phyloP scores from a whole-genome alignment of 2,797 vertebrate species.

The Crenuchus spilurus region DNA sequence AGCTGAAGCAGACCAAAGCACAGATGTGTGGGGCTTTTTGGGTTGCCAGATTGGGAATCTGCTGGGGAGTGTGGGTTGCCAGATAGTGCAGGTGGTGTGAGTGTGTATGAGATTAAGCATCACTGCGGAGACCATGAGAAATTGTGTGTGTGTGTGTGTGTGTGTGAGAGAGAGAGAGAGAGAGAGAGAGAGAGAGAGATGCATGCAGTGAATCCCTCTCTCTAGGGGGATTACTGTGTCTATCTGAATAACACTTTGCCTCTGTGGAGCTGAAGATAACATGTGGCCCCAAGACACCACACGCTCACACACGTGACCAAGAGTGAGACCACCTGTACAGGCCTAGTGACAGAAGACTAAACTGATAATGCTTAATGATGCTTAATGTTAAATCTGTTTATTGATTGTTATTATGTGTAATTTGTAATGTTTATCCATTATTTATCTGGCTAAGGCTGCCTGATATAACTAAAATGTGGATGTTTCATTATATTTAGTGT shows the following conservation, averaged over 20 bases:
- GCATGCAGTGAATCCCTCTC: constrained; percentile 25
- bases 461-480: too few relatives aligned
- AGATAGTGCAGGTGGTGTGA: constrained; percentile 71
- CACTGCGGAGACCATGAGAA: not conserved
- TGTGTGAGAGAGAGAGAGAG: too few relatives aligned
- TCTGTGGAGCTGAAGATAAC: constrained; percentile 16
- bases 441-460: too few relatives aligned
- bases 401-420: too few relatives aligned
- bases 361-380: not conserved
- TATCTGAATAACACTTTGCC: constrained; percentile 24
- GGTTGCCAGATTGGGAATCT: constrained; percentile 59
- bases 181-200: too few relatives aligned
- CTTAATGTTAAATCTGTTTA: too few relatives aligned
- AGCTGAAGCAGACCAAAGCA: constrained; percentile 21
- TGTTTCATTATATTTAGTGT: too few relatives aligned
- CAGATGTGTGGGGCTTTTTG: constrained; percentile 26
- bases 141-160: constrained; percentile 5
- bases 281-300: constrained; percentile 10
- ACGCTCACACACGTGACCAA: not conserved
- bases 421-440: too few relatives aligned
- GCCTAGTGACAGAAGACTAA: not conserved
- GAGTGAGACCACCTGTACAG: not conserved
- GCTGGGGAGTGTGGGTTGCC: constrained; percentile 51
- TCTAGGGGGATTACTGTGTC: constrained; percentile 29
- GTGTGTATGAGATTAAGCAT: constrained; percentile 70